Conservation (phyloP, 2,113 vertebrate genomes). For the Oryzias javanicus region DNA sequence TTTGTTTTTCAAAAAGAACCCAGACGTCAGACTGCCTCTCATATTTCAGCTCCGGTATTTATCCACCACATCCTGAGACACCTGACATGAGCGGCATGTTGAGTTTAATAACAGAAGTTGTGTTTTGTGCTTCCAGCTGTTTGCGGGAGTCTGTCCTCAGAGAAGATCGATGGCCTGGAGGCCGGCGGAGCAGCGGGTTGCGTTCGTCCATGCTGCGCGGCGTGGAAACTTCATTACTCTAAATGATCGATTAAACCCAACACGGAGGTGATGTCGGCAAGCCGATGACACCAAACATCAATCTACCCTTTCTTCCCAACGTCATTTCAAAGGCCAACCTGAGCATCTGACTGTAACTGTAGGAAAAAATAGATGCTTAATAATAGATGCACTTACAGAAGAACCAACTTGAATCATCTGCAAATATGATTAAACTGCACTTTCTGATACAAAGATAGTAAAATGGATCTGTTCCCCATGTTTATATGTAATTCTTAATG, state of each 20-base stretch:
- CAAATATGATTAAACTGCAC: too few species aligned
- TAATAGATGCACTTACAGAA: too few species aligned
- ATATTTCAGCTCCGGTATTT: not conserved
- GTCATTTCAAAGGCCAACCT: not conserved
- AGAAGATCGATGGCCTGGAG: not conserved
- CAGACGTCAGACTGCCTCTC: not conserved
- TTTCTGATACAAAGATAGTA: too few species aligned
- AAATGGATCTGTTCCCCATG: too few species aligned
- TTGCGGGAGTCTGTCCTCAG: not conserved
- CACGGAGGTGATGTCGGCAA: not conserved
- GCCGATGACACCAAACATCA: not conserved
- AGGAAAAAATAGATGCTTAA: too few species aligned
- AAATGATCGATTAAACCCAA: not conserved
- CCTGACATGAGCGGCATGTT: not conserved
- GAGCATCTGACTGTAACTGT: too few species aligned
- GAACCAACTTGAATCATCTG: too few species aligned
- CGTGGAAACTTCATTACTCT: not conserved
- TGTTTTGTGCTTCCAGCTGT: conserved; percentile 3
- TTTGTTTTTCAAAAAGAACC: not conserved
- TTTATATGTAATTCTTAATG: too few species aligned
- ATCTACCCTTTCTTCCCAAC: conserved; percentile 2
- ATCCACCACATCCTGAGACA: not conserved
- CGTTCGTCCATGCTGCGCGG: not conserved
- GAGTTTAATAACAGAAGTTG: not conserved
- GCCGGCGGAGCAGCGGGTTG: not conserved